Evolutionary conservation across 1,140 invertebrate genomes (phyloP).

Genomic region (Aphidius ervi): DNA sequence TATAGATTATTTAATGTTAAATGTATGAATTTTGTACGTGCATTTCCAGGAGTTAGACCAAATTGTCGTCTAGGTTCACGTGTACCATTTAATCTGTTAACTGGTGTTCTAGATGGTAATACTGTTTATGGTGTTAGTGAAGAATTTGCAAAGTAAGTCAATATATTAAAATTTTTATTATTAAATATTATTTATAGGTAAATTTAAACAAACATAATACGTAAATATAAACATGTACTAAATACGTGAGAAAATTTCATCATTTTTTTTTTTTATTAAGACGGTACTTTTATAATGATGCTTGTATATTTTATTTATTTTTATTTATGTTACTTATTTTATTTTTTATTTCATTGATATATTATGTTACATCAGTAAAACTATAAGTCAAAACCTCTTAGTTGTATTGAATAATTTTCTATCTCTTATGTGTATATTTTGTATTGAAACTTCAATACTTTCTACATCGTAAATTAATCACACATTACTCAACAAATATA

Average conservation of each 20-base stretch:
- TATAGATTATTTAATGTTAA: constrained; percentile 78
- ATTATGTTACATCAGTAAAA: constrained; percentile 1
- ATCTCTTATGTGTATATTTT: not conserved
- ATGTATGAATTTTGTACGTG: constrained; percentile 84
- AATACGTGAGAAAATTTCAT: no score
- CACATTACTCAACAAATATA: not conserved
- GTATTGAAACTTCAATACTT: not conserved
- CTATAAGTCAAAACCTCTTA: not conserved
- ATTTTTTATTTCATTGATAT: not conserved
- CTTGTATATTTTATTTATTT: no score
- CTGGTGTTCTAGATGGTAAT: constrained; percentile 77
- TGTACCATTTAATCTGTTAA: constrained; percentile 77
- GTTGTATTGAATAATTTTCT: constrained; percentile 5
- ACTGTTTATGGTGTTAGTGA: constrained; percentile 82
- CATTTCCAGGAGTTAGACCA: constrained; percentile 75
- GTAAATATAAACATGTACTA: no score
- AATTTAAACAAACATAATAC: no score
- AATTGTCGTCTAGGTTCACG: constrained; percentile 78
- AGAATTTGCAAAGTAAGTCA: constrained; percentile 63
- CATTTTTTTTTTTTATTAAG: no score
- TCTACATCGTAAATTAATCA: not conserved
- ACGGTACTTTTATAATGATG: no score
- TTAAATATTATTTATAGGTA: not conserved
- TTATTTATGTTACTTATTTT: no score
- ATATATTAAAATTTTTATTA: constrained; percentile 1